Evolutionary conservation across 1,140 invertebrate genomes (phyloP).

Genomic region (Aradophagus sp.): DNA sequence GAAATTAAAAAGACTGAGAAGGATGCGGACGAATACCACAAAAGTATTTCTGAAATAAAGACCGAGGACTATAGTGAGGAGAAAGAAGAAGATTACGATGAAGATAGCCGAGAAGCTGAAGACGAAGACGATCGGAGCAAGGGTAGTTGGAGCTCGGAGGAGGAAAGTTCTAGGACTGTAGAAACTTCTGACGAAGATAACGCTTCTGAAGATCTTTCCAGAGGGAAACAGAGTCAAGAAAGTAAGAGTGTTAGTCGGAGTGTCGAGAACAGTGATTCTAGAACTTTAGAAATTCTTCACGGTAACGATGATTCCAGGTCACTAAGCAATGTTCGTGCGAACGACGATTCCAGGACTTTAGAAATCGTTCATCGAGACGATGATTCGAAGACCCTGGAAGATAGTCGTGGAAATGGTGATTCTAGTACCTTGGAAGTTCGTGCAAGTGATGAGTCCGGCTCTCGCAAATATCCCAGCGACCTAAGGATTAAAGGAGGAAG

Average conservation of each 20-base stretch:
- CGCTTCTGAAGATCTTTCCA: background rate
- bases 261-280: conserved; percentile 7
- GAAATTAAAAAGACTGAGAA: conserved; percentile 57
- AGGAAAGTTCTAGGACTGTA: conserved; percentile 11
- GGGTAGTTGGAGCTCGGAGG: conserved; percentile 9
- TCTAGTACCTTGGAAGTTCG: conserved; percentile 9
- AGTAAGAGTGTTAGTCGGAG: conserved; percentile 15
- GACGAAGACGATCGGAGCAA: conserved; percentile 4
- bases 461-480: background rate
- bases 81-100: conserved; percentile 16
- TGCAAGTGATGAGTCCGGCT: background rate
- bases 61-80: conserved; percentile 17
- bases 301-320: too few relatives aligned
- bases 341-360: conserved; percentile 10
- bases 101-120: conserved; percentile 12
- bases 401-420: conserved; percentile 5
- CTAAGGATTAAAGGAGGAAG: background rate
- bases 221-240: background rate
- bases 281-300: background rate
- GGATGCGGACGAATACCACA: conserved; percentile 44
- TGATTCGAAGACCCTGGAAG: background rate
- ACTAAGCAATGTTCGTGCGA: too few relatives aligned
- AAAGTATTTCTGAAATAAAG: conserved; percentile 23
- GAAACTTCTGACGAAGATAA: conserved; percentile 10
- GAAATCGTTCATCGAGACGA: conserved; percentile 8